A percentile compares a stretch with the other conserved stretches of the same genome.
Conservation (phyloP, 2,797 vertebrate species). For the Chelon labrosus region DNA sequence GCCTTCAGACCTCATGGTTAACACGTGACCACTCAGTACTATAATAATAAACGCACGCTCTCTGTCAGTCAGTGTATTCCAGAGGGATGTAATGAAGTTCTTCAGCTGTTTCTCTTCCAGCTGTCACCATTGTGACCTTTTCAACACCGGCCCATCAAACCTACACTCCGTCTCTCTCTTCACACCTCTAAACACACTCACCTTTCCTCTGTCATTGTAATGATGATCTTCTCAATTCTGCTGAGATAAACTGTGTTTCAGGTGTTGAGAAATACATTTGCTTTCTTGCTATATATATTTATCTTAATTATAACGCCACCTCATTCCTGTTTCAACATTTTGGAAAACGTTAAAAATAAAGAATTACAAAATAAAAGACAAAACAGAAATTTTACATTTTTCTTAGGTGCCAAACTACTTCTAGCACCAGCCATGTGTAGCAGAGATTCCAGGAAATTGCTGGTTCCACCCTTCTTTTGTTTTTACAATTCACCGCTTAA, state of each 20-base stretch:
- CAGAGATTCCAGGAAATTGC: too few relatives aligned
- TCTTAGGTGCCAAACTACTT: too few relatives aligned
- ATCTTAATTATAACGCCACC: too few relatives aligned
- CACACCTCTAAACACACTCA: conserved; percentile 39
- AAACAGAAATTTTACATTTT: too few relatives aligned
- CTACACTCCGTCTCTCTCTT: conserved; percentile 8
- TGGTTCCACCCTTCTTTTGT: too few relatives aligned
- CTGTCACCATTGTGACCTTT: conserved; percentile 50
- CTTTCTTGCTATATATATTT: too few relatives aligned
- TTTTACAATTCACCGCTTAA: too few relatives aligned
- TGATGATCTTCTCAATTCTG: background rate
- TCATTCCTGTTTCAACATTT: too few relatives aligned
- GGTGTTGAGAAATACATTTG: too few relatives aligned
- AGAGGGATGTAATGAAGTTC: conserved; percentile 33
- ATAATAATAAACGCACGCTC: background rate
- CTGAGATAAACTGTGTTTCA: background rate
- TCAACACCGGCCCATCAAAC: conserved; percentile 34
- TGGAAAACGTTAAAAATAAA: too few relatives aligned
- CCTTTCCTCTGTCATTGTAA: conserved; percentile 15
- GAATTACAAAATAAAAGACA: too few relatives aligned
- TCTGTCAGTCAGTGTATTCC: conserved; percentile 1
- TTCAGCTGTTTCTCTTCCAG: conserved; percentile 42
- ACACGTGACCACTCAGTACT: background rate
- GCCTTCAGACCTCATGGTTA: background rate
- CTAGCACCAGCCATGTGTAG: too few relatives aligned